phyloP scores from a whole-genome alignment of 2,888 invertebrate genomes.

The Polymixis lichenea region DNA sequence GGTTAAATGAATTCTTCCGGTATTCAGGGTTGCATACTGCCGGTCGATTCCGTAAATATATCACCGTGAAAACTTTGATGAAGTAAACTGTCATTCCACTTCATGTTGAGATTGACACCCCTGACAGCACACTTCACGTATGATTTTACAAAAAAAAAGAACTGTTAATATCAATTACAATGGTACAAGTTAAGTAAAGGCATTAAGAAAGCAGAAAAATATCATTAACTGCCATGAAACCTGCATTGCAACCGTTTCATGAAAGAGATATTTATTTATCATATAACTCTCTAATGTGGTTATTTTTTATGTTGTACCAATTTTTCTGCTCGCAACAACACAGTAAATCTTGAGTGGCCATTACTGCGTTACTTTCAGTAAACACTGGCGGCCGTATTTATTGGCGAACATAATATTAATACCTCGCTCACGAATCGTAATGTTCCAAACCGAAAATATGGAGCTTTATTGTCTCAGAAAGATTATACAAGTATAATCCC shows the following conservation, averaged over 20 bases:
- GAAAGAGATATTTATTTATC: background rate
- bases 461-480: conserved; percentile 28
- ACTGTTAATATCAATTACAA: background rate
- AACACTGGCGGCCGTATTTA: conserved; percentile 35
- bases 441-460: conserved; percentile 35
- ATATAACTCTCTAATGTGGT: background rate
- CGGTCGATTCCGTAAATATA: too few relatives aligned
- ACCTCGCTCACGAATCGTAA: conserved; percentile 18
- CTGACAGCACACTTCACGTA: too few relatives aligned
- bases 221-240: background rate
- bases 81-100: too few relatives aligned
- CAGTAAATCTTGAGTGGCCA: conserved; percentile 20
- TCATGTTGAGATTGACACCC: too few relatives aligned
- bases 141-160: too few relatives aligned
- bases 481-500: conserved; percentile 35
- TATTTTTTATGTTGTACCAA: background rate
- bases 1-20: background rate
- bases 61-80: too few relatives aligned
- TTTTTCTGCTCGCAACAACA: conserved; percentile 19
- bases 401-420: conserved; percentile 33
- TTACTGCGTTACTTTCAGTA: conserved; percentile 26
- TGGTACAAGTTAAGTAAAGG: background rate
- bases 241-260: background rate
- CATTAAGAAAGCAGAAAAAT: background rate
- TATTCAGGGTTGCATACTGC: background rate